Evolutionary conservation across 1,140 invertebrate genomes (phyloP).

Genomic region (Berghia stephanieae): DNA sequence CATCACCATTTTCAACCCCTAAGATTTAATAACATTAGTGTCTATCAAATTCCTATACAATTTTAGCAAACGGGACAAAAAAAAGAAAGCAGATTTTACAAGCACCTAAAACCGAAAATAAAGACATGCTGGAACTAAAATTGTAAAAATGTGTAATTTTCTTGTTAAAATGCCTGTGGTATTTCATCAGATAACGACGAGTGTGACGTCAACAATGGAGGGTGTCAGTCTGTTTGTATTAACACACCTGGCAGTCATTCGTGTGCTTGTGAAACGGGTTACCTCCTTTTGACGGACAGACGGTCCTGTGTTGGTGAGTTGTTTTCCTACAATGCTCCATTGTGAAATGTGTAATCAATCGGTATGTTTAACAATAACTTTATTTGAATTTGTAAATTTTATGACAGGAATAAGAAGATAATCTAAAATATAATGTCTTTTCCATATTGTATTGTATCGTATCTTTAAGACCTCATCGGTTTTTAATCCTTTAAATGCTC

Average conservation of each 20-base stretch:
- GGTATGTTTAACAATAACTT: background rate
- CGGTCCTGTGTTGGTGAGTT: conserved; percentile 76
- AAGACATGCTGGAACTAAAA: too few relatives aligned
- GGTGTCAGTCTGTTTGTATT: conserved; percentile 75
- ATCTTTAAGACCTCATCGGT: too few relatives aligned
- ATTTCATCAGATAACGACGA: conserved; percentile 77
- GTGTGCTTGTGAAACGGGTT: conserved; percentile 82
- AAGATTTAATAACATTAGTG: too few relatives aligned
- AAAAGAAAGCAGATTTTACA: too few relatives aligned
- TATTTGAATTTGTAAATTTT: background rate
- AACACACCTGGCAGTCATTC: conserved; percentile 79
- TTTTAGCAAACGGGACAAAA: too few relatives aligned
- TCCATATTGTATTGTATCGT: too few relatives aligned
- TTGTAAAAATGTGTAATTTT: too few relatives aligned
- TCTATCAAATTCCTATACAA: too few relatives aligned
- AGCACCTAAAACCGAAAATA: too few relatives aligned
- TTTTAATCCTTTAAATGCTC: too few relatives aligned
- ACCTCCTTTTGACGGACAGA: conserved; percentile 69
- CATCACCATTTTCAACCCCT: too few relatives aligned
- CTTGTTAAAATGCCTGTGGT: too few relatives aligned
- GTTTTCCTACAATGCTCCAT: background rate
- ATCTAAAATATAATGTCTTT: background rate
- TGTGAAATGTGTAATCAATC: background rate
- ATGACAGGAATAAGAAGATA: background rate
- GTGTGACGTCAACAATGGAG: conserved; percentile 74